Percentiles rank a stretch among this genome's conserved stretches.
Evolutionary conservation across 2,797 vertebrate species (phyloP).

Genomic region (Neosilurus hyrtlii): DNA sequence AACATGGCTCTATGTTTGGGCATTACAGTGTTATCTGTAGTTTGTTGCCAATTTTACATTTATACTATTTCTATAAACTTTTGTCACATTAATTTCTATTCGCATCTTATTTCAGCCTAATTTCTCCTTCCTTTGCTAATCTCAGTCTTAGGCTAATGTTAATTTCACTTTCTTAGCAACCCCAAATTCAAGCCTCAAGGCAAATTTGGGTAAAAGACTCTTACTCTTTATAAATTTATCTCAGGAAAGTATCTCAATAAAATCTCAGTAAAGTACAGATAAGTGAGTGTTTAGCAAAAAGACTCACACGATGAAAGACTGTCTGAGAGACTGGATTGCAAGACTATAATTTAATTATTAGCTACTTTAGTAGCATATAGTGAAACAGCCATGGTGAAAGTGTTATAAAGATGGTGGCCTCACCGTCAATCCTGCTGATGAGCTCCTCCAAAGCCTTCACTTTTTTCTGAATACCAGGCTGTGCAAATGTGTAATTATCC

Average conservation of each 20-base stretch:
- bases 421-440: slow-evolving; percentile 94
- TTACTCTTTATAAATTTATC: neutral
- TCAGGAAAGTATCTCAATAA: no score
- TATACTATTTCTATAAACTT: neutral
- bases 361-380: neutral
- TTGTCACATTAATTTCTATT: no score
- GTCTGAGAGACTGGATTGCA: neutral
- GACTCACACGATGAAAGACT: neutral
- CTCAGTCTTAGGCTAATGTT: neutral
- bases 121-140: neutral
- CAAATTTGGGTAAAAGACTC: neutral
- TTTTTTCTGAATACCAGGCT: slow-evolving; percentile 97
- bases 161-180: neutral
- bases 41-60: neutral
- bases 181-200: neutral
- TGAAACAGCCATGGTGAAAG: neutral
- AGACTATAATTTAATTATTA: neutral
- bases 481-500: slow-evolving; percentile 99
- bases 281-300: neutral
- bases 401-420: slow-evolving; percentile 53
- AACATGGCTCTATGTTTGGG: neutral
- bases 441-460: slow-evolving; percentile 96
- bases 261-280: neutral
- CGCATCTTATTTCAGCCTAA: neutral
- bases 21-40: no score